These are phyloP conservation scores for Octopus bimaculoides DNA, from an alignment of 1,140 invertebrate genomes.

Conservation along the genomic window DNA sequence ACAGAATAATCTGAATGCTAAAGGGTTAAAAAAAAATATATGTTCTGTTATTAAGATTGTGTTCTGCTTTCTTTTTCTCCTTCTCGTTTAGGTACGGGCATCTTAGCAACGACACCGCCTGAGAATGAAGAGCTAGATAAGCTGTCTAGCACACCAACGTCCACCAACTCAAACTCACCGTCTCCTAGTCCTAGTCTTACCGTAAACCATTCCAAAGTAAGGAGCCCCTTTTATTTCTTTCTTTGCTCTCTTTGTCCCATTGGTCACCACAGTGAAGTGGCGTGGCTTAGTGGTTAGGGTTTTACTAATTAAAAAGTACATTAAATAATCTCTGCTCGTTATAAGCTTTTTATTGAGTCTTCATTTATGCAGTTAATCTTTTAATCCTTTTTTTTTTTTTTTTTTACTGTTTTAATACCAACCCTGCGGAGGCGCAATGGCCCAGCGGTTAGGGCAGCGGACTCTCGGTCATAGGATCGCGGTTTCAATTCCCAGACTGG, in stretches of 20 bases:
- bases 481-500: no score
- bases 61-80: conserved; percentile 12
- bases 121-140: conserved; percentile 47
- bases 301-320: no score
- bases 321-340: no score
- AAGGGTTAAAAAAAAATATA: neutral
- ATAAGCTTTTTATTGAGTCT: no score
- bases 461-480: no score
- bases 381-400: no score
- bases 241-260: neutral
- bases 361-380: no score
- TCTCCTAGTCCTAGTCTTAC: conserved; percentile 62
- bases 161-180: conserved; percentile 56
- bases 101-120: conserved; percentile 47
- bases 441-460: no score
- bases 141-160: conserved; percentile 49
- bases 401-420: no score
- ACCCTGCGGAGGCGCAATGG: no score
- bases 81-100: conserved; percentile 28
- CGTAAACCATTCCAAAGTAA: conserved; percentile 60
- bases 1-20: no score
- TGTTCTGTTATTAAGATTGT: neutral
- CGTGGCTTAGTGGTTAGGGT: no score
- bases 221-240: conserved; percentile 12
- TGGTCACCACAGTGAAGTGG: neutral